phyloP scores from a whole-genome alignment of 2,797 vertebrate species.

The Adrianichthys oophorus region DNA sequence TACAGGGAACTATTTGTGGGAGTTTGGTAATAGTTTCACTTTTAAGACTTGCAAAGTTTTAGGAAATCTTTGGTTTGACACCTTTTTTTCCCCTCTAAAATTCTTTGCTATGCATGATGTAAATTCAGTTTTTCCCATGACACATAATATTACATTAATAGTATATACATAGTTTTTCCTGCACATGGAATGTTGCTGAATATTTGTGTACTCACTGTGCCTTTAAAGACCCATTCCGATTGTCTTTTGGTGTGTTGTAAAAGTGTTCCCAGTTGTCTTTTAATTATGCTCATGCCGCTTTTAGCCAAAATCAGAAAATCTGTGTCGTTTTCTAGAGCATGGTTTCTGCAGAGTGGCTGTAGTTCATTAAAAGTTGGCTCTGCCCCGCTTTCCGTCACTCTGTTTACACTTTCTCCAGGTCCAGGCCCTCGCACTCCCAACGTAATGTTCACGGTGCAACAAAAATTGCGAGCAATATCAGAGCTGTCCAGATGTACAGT shows the following conservation, averaged over 20 bases:
- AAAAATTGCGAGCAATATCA: no score
- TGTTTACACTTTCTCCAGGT: no score
- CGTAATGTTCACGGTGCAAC: no score
- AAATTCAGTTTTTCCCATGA: conserved; percentile 46
- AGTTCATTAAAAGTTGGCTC: no score
- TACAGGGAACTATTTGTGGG: neutral
- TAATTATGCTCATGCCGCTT: no score
- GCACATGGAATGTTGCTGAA: conserved; percentile 63
- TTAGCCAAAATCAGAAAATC: no score
- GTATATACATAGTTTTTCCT: conserved; percentile 67
- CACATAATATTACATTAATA: conserved; percentile 49
- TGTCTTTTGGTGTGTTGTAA: conserved; percentile 26
- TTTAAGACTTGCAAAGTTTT: conserved; percentile 41
- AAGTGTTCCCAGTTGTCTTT: no score
- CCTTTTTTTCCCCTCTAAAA: conserved; percentile 11
- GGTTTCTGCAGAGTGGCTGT: no score
- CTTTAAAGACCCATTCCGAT: neutral
- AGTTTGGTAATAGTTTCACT: conserved; percentile 1
- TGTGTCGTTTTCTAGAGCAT: no score
- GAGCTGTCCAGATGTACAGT: no score
- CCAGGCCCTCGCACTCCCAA: no score
- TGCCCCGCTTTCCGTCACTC: no score
- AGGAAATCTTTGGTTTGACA: conserved; percentile 53
- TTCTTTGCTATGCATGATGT: conserved; percentile 17
- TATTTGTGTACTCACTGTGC: conserved; percentile 25